Percentiles rank a stretch among this genome's conserved stretches.
Conservation (phyloP, 2,113 vertebrate genomes). For the Irena cyanogastra region DNA sequence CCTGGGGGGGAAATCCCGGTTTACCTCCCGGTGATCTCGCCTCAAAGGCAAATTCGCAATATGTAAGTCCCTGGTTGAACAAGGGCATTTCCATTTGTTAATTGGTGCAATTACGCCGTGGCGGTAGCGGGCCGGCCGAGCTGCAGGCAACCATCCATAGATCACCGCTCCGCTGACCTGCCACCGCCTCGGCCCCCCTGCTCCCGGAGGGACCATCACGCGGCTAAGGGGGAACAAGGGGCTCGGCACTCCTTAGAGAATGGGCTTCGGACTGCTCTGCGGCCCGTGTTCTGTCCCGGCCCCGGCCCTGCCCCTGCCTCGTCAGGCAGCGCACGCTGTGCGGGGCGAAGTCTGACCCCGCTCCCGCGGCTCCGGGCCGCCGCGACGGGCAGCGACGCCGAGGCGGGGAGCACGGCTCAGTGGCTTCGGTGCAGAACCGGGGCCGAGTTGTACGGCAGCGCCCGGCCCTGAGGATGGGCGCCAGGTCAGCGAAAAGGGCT, state of each 20-base stretch:
- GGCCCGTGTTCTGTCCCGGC: background rate
- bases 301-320: background rate
- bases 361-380: background rate
- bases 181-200: constrained; percentile 37
- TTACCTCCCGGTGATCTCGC: background rate
- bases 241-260: constrained; percentile 66
- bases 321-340: background rate
- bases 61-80: constrained; percentile 78
- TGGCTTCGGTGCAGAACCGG: background rate
- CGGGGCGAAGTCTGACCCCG: background rate
- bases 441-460: background rate
- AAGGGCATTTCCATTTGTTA: constrained; percentile 84
- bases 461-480: background rate
- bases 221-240: constrained; percentile 68
- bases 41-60: constrained; percentile 74
- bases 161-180: constrained; percentile 81
- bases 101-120: constrained; percentile 86
- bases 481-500: background rate
- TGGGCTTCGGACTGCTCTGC: background rate
- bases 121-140: constrained; percentile 78
- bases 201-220: constrained; percentile 62
- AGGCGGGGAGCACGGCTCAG: too few species aligned
- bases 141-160: constrained; percentile 75
- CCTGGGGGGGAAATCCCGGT: background rate
- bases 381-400: background rate